A percentile compares a stretch with the other conserved stretches of the same genome.
Conservation (phyloP, 2,113 vertebrate genomes). For the Xiphorhynchus elegans region DNA sequence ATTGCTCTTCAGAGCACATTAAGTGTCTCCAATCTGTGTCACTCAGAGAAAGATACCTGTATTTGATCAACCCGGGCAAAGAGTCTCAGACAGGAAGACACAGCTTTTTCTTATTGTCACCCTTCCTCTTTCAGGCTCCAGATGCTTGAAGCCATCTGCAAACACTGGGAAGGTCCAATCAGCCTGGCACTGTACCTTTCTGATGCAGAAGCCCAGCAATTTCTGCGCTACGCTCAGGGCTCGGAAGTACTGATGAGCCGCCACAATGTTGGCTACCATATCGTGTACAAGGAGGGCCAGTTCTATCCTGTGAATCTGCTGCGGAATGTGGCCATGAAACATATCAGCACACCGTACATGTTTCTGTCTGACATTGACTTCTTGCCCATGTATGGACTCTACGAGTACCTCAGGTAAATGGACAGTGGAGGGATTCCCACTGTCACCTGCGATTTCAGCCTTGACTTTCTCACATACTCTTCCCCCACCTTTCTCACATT, state of each 20-base stretch:
- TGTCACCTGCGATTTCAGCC: fast-evolving
- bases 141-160: conserved; percentile 99
- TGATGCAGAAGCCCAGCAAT: conserved; percentile 96
- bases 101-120: neutral
- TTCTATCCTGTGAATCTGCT: conserved; percentile 98
- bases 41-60: neutral
- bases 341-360: conserved; percentile 96
- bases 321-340: conserved; percentile 95
- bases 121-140: conserved; percentile 84
- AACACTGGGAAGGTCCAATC: conserved; percentile 98
- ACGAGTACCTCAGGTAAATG: conserved; percentile 95
- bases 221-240: conserved; percentile 97
- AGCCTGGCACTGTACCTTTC: conserved; percentile 98
- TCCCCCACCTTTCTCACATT: neutral
- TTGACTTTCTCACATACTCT: neutral
- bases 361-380: conserved; percentile 99
- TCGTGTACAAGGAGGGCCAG: conserved; percentile 98
- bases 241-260: conserved; percentile 96
- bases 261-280: conserved; percentile 94
- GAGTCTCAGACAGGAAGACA: neutral
- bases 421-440: neutral
- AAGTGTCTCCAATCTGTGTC: neutral
- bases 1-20: neutral
- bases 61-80: neutral
- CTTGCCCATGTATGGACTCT: conserved; percentile 99